Evolutionary conservation across 2,113 vertebrate genomes (phyloP).

Genomic region (Callionymus lyra): DNA sequence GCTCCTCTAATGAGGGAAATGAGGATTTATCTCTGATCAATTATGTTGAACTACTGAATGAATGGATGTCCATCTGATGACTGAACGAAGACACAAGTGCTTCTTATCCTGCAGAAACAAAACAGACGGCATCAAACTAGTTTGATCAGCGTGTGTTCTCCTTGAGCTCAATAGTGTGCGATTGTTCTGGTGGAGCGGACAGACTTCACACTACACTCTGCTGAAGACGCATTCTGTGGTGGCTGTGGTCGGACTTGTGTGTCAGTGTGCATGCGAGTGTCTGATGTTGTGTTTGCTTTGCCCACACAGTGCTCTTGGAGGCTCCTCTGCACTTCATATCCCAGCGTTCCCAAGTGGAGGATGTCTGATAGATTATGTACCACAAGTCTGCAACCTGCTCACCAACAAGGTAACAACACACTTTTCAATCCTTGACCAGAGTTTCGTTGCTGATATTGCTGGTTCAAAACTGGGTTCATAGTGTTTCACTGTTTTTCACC

Average conservation of each 20-base stretch:
- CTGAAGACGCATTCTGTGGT: no score
- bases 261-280: neutral
- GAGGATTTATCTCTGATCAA: constrained; percentile 47
- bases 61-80: constrained; percentile 32
- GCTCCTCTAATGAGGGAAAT: no score
- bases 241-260: neutral
- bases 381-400: constrained; percentile 94
- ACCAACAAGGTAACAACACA: constrained; percentile 91
- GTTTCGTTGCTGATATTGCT: no score
- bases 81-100: constrained; percentile 20
- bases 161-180: no score
- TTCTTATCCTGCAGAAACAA: constrained; percentile 11
- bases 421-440: neutral
- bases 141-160: neutral
- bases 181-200: no score
- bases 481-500: no score
- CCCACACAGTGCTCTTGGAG: constrained; percentile 83
- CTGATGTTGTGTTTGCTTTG: neutral
- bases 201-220: no score
- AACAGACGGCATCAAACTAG: constrained; percentile 1
- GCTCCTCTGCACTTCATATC: constrained; percentile 92
- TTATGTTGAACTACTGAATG: constrained; percentile 35
- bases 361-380: constrained; percentile 96
- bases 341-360: constrained; percentile 92
- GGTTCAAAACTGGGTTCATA: no score